Conservation (phyloP, 2,113 vertebrate species). For the Oophaga pumilio region DNA sequence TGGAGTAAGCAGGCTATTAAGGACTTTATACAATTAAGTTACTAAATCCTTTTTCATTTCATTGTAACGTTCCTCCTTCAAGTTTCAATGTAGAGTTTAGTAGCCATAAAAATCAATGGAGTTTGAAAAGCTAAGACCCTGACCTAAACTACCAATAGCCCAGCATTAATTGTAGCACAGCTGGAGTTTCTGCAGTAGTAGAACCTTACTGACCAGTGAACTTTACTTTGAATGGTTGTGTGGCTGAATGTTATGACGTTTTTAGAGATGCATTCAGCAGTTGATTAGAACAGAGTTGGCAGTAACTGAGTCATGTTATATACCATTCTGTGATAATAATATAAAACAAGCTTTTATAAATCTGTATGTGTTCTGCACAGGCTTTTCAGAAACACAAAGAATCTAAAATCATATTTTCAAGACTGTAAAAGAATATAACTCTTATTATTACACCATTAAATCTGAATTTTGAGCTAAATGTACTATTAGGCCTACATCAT, state of each 20-base stretch:
- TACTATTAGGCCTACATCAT: not conserved
- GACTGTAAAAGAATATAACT: not conserved
- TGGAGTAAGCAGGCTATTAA: slow-evolving; percentile 48
- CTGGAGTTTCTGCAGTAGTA: slow-evolving; percentile 10
- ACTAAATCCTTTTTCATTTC: slow-evolving; percentile 40
- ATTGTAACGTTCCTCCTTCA: slow-evolving; percentile 28
- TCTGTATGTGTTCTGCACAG: not conserved
- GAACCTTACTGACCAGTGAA: not conserved
- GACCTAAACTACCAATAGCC: slow-evolving; percentile 9
- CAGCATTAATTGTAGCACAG: slow-evolving; percentile 11
- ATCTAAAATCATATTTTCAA: not conserved
- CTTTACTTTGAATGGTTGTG: not conserved
- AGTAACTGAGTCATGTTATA: not conserved
- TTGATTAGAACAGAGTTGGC: not conserved
- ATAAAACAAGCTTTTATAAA: not conserved
- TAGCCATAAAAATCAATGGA: slow-evolving; percentile 39
- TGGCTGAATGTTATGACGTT: not conserved
- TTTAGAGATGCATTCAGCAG: not conserved
- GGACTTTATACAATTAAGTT: slow-evolving; percentile 13
- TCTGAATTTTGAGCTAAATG: not conserved
- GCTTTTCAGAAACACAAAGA: not conserved
- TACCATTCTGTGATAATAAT: not conserved
- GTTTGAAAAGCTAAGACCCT: slow-evolving; percentile 21
- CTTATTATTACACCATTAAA: not conserved
- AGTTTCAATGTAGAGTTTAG: slow-evolving; percentile 19